A percentile compares a stretch with the other conserved stretches of the same genome.
Conservation (phyloP, 2,888 invertebrate species). For the Cecidostiba fungosa region DNA sequence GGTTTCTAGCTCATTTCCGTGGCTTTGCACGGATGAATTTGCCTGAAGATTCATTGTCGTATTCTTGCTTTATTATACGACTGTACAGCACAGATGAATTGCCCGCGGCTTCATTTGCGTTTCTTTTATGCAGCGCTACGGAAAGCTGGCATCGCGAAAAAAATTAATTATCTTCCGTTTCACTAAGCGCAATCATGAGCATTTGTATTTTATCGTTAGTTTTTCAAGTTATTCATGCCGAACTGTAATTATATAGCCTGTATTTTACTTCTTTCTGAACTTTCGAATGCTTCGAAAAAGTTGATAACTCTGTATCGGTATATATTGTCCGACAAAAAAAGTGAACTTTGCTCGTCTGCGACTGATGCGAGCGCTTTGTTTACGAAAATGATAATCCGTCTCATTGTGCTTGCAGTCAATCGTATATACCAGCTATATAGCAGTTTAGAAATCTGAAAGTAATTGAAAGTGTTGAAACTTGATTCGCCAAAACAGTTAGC, state of each 20-base stretch:
- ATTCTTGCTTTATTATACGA: neutral
- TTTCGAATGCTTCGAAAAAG: neutral
- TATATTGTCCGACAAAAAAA: neutral
- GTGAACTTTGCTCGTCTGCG: neutral
- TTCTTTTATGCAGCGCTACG: no score
- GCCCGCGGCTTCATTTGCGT: no score
- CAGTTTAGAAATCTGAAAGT: conserved; percentile 1
- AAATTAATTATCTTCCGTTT: neutral
- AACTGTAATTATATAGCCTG: neutral
- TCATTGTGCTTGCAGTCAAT: no score
- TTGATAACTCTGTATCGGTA: neutral
- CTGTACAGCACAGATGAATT: neutral
- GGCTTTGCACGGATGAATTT: neutral
- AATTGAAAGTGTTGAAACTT: neutral
- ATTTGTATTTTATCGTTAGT: neutral
- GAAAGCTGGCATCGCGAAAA: neutral
- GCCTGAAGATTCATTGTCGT: neutral
- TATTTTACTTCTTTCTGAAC: neutral
- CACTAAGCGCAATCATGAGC: neutral
- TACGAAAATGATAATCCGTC: no score
- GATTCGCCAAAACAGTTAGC: neutral
- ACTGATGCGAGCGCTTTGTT: no score
- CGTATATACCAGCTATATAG: no score
- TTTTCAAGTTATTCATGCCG: neutral
- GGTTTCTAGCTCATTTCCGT: neutral